Evolutionary conservation across 2,797 vertebrate species (phyloP), one percentile per base, ranked within the genome.

Genomic region (Neostethus bicornis): DNA sequence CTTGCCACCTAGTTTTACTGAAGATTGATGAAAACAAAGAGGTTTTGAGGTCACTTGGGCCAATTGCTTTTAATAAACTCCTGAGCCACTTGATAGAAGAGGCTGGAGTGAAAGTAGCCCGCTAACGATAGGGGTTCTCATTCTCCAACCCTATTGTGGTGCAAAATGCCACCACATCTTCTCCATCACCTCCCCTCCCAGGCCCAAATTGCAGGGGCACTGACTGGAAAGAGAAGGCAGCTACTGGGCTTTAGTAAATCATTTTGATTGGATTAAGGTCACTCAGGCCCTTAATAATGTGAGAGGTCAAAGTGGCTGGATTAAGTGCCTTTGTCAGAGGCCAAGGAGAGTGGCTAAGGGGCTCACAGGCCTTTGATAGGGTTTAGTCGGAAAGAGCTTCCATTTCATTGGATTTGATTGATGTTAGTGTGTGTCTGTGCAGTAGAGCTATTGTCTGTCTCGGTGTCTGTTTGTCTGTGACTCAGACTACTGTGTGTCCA

Each of bases 251-350:
- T 92, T 83, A 93, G 90, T 93, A 95, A 95, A 96, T 97, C 94
- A 96, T 94, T 95, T 94, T 95, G 95, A 97, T 96, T 97, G 95
- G 95, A 97, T 97, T 97, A 96, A 93, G 95, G 93, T 95, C 94
- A 95, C 90, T 77, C 91, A 80, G 83, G 93, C 91, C 92, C 91
- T 93, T 94, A 94, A 96, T 95, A 95, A 92, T 94, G 94, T 95
- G 93, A 96, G 92, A 94, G 96, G 94, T 97, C 91, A 93, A 83
- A 90, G 93, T 83, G 87, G 91, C 86, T 87, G 92, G 94, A 95
- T 95, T 95, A 95, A 94, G 91, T 91, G 87, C 87, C 91, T 95
- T 96, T 96, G 93, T 94, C 84, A 74, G 79, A 75, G 78, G 75
- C 84, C 81, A 74, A 81, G 75, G 64, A 85, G 75, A 89, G 84